Percentiles rank a stretch among this genome's conserved stretches.
These are phyloP conservation scores for Pseudomugil gertrudae DNA, from an alignment of 2,797 vertebrate species.

Conservation along the genomic window DNA sequence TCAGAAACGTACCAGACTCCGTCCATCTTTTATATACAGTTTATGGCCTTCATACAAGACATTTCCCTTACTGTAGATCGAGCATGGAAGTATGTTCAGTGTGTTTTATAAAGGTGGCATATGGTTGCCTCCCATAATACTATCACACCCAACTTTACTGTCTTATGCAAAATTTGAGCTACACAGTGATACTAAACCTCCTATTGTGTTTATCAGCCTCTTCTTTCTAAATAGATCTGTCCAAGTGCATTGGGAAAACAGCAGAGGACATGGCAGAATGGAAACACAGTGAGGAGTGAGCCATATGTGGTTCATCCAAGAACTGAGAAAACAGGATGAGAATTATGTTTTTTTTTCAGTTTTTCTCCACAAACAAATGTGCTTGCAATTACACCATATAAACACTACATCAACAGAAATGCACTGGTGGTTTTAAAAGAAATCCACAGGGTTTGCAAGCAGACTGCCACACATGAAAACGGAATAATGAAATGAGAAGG, in stretches of 20 bases:
- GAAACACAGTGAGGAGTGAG: conserved; percentile 21
- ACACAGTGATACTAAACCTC: background rate
- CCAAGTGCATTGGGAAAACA: conserved; percentile 14
- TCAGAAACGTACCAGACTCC: too few relatives aligned
- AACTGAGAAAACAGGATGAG: conserved; percentile 38
- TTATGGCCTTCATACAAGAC: conserved; percentile 24
- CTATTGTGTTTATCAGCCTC: conserved; percentile 5
- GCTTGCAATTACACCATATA: conserved; percentile 60
- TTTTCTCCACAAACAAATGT: conserved; percentile 60
- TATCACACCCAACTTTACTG: too few relatives aligned
- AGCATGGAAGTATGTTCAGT: conserved; percentile 11
- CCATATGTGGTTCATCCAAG: conserved; percentile 16
- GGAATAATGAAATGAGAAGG: conserved; percentile 34
- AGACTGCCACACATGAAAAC: conserved; percentile 55
- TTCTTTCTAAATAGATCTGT: conserved; percentile 4
- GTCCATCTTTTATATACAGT: too few relatives aligned
- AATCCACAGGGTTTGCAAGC: conserved; percentile 37
- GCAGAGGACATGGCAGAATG: conserved; percentile 13
- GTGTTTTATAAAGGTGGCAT: too few relatives aligned
- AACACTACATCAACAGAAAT: conserved; percentile 57
- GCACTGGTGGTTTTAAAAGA: conserved; percentile 42
- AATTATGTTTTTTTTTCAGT: conserved; percentile 51
- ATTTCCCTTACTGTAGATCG: conserved; percentile 38
- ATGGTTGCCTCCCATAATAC: too few relatives aligned
- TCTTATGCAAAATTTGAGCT: too few relatives aligned